Evolutionary conservation across 2,888 invertebrate genomes (phyloP), one percentile per base, ranked within the genome.

Genomic region (Pyrgus malvae): DNA sequence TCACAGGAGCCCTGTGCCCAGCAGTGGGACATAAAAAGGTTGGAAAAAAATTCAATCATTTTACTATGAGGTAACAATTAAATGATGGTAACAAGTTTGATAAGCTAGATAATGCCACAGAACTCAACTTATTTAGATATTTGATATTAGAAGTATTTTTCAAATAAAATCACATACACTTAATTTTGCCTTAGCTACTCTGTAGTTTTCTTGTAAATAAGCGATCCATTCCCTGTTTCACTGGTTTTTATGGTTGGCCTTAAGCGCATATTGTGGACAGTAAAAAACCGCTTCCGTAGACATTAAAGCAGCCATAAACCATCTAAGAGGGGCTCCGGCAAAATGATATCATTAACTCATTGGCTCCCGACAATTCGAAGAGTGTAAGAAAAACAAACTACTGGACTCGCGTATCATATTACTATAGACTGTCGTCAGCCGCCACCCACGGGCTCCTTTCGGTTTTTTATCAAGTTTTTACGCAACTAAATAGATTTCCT

Each of bases 391-490:
- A 83, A 84, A 87, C 78, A 83, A 76, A 80, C 83, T 75, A 71
- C 75, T 81, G 85, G 83, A 80, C 86, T 72, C 66, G 59, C 63
- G 62, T 80, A 81, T 89, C 81, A 63, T 66, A 74, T 90, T 88
- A 85, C 88, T 74, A 80, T 56, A 89, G 83, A 87, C 87, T 90
- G 89, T 90, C 89, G 78, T 89, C 90, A 82, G 70, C 72, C 73
- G 78, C 88, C 89, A 88, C 90, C 89, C 90, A 87, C 84, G 72
- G 58, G 79, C 61, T 69, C 70, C 67, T 71, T 76, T 74, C 69
- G 65, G 60, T 69, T 72, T 87, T 89, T 86, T 83, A 80, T 70
- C 58, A 69, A 74, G 72, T 78, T 81, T 83, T 83, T 82, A 83
- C 70, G 67, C 75, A 78, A 78, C 83, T 77, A 80, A 81, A 85